Conservation (phyloP, 2,888 invertebrate species). For the Antheraea yamamai region DNA sequence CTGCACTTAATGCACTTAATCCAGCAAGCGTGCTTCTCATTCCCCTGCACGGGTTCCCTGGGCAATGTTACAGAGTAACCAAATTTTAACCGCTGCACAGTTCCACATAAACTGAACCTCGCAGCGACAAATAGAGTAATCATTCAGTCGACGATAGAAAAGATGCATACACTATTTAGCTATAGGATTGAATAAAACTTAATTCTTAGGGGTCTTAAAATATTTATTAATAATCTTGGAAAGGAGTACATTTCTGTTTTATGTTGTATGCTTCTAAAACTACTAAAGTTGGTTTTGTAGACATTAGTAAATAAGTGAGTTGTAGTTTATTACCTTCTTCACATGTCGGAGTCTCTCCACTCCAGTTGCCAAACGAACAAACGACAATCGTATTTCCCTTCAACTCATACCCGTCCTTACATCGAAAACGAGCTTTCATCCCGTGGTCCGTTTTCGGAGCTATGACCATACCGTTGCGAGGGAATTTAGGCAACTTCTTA, state of each 20-base stretch:
- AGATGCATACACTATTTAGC: too few species aligned
- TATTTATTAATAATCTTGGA: too few species aligned
- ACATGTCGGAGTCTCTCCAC: slow-evolving; percentile 92
- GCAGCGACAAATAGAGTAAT: too few species aligned
- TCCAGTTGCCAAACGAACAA: slow-evolving; percentile 98
- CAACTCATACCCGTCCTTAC: slow-evolving; percentile 95
- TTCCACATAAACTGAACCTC: too few species aligned
- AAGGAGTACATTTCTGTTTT: not conserved
- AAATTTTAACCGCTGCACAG: too few species aligned
- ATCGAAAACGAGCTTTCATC: slow-evolving; percentile 95
- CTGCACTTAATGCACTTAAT: too few species aligned
- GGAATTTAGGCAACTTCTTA: slow-evolving; percentile 90
- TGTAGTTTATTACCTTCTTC: slow-evolving; percentile 84
- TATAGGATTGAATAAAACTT: too few species aligned
- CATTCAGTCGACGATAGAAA: too few species aligned
- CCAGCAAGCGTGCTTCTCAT: too few species aligned
- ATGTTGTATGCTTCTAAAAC: not conserved
- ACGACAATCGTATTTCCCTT: slow-evolving; percentile 89
- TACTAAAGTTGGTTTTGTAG: not conserved
- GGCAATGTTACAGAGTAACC: too few species aligned
- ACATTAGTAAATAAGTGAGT: not conserved
- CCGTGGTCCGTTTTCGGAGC: slow-evolving; percentile 99
- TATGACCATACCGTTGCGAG: slow-evolving; percentile 97
- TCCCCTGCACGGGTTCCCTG: too few species aligned
- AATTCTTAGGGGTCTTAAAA: too few species aligned